phyloP scores from a whole-genome alignment of 2,113 vertebrate species.

The Chascanopsetta lugubris region DNA sequence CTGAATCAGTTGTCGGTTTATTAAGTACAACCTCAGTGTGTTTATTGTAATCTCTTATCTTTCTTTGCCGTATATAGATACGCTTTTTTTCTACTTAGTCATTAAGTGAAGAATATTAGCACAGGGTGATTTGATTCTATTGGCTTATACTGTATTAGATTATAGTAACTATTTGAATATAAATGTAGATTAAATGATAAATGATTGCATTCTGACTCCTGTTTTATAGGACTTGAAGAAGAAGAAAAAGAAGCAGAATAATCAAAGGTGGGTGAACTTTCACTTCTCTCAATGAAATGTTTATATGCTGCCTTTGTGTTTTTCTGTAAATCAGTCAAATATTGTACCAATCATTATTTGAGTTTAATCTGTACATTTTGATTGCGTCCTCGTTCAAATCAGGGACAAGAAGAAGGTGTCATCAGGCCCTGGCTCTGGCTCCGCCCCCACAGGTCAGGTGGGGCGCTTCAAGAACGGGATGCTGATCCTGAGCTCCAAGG shows the following conservation, averaged over 20 bases:
- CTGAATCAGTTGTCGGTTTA: too few relatives aligned
- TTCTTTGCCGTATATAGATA: too few relatives aligned
- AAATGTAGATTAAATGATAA: not conserved
- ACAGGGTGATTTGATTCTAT: too few relatives aligned
- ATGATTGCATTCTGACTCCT: not conserved
- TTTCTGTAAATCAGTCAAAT: too few relatives aligned
- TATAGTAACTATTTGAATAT: too few relatives aligned
- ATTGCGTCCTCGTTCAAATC: slow-evolving; percentile 9
- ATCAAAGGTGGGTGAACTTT: slow-evolving; percentile 78
- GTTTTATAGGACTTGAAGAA: slow-evolving; percentile 77
- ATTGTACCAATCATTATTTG: not conserved
- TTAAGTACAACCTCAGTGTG: too few relatives aligned
- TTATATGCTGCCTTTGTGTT: too few relatives aligned
- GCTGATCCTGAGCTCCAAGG: slow-evolving; percentile 86
- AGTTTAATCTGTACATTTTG: not conserved
- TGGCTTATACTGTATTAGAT: too few relatives aligned
- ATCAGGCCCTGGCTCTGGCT: slow-evolving; percentile 68
- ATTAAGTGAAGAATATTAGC: too few relatives aligned
- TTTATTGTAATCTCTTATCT: too few relatives aligned
- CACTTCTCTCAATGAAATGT: not conserved
- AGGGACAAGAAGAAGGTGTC: slow-evolving; percentile 82
- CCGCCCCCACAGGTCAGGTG: slow-evolving; percentile 84
- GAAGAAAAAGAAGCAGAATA: slow-evolving; percentile 80
- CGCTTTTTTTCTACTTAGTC: too few relatives aligned
- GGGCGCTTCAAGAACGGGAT: slow-evolving; percentile 94